Evolutionary conservation across 1,140 invertebrate species (phyloP), one percentile per base, ranked within the genome.

Genomic region (Lepidurus apus): DNA sequence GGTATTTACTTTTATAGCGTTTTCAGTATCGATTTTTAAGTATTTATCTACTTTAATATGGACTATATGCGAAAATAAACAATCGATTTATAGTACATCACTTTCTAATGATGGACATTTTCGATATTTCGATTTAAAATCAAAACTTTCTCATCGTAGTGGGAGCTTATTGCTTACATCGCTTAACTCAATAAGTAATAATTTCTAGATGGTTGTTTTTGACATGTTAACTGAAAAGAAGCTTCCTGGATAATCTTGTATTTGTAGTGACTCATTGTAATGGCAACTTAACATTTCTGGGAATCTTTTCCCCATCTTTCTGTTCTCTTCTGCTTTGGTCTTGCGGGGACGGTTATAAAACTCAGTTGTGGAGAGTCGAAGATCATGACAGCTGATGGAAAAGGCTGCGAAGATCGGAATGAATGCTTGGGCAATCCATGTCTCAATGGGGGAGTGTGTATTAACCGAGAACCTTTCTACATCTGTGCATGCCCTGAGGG

Each of bases 341-440:
- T 65, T 65, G 13, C 6, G 53, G 53, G 53, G n/a, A 9, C 53
- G 53, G 13, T 7, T n/a, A 13, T n/a, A 9, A 65, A n/a, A 75
- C 17, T 74, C 84, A 97, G 95, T 86, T 97, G 95, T 87, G 94
- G 94, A 79, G 93, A 95, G 87, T 95, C 95, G 84, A 91, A 93
- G 83, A 89, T 95, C 82, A 91, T 94, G 83, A 94, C 94, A 43
- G 88, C 91, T 74, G 94, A 96, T 87, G 92, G 91, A 80, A 95
- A 95, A 86, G 91, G 93, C 82, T 97, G 95, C 85, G 92, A 91
- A 86, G 95, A 97, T 87, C 94, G 95, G 85, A 94, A 97, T 86
- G 95, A 97, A 84, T 97, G 95, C 85, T 89, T 95, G 82, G 93
- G 95, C 84, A 90, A 93, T 84, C 95, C 95, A 80, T 97, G 95